Conservation (phyloP, 1,140 invertebrate species). For the Colletes gigas region DNA sequence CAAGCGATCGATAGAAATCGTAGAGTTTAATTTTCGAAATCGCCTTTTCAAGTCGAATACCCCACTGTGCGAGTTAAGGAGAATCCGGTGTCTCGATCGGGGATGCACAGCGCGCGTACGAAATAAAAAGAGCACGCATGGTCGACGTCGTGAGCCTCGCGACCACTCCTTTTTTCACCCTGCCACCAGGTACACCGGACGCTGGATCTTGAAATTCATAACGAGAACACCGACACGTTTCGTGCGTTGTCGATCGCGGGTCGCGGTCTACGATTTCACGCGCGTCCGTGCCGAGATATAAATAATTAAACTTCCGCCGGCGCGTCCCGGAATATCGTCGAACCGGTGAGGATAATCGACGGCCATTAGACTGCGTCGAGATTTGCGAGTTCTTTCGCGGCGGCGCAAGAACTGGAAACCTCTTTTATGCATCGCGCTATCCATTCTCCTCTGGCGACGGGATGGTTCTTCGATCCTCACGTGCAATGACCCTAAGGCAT, state of each 20-base stretch:
- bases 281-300: not conserved
- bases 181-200: not conserved
- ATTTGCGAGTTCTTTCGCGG: not conserved
- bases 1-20: too few relatives aligned
- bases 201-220: conserved; percentile 8
- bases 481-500: not conserved
- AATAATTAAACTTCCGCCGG: too few relatives aligned
- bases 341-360: too few relatives aligned
- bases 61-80: too few relatives aligned
- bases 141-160: conserved; percentile 3
- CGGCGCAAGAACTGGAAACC: too few relatives aligned
- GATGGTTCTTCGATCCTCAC: not conserved
- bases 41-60: too few relatives aligned
- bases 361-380: too few relatives aligned
- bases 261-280: conserved; percentile 4
- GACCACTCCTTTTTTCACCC: conserved; percentile 14
- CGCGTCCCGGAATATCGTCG: too few relatives aligned
- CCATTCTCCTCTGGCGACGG: not conserved
- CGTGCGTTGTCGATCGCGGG: too few relatives aligned
- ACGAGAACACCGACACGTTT: conserved; percentile 10
- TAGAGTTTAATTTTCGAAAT: too few relatives aligned
- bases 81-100: not conserved
- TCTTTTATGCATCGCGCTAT: too few relatives aligned
- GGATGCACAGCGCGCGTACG: conserved; percentile 1
- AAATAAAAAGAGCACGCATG: not conserved